These are phyloP conservation scores for Manis pentadactyla DNA, from an alignment of 2,797 vertebrate genomes.

Conservation along the genomic window DNA sequence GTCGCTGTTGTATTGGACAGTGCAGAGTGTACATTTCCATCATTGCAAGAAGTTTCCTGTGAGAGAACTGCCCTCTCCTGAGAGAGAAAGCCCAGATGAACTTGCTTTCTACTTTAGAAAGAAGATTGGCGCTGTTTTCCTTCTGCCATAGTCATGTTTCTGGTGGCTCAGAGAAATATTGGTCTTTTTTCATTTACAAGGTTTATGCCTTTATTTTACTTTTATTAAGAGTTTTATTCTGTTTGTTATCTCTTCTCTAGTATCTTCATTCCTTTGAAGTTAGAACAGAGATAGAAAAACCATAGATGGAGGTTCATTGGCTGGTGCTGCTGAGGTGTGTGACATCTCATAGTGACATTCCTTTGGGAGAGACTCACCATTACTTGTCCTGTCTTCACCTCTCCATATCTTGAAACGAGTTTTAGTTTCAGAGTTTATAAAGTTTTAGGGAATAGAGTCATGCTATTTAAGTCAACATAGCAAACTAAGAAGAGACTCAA, in stretches of 20 bases:
- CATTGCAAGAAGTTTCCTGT: not conserved
- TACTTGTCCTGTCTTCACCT: not conserved
- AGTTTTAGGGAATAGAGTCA: not conserved
- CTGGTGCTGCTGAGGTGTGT: not conserved
- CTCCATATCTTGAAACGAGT: not conserved
- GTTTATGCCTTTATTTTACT: slow-evolving; percentile 8
- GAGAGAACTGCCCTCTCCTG: not conserved
- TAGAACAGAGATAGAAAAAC: not conserved
- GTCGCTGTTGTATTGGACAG: not conserved
- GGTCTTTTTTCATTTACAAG: not conserved
- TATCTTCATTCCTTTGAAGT: slow-evolving; percentile 16
- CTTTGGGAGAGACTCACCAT: not conserved
- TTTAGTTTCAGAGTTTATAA: slow-evolving; percentile 17
- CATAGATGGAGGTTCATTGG: not conserved
- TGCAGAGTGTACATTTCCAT: not conserved
- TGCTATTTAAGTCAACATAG: not conserved
- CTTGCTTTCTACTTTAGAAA: slow-evolving; percentile 20
- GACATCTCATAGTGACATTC: not conserved
- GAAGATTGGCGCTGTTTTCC: not conserved
- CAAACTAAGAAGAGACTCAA: not conserved
- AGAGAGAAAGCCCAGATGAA: too few species aligned
- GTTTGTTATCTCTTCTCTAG: not conserved
- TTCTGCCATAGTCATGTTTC: not conserved
- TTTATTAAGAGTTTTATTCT: not conserved
- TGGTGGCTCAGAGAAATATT: not conserved